Base-by-base conservation (phyloP, 2,888 invertebrate species). In the Pyrgus malvae region DNA sequence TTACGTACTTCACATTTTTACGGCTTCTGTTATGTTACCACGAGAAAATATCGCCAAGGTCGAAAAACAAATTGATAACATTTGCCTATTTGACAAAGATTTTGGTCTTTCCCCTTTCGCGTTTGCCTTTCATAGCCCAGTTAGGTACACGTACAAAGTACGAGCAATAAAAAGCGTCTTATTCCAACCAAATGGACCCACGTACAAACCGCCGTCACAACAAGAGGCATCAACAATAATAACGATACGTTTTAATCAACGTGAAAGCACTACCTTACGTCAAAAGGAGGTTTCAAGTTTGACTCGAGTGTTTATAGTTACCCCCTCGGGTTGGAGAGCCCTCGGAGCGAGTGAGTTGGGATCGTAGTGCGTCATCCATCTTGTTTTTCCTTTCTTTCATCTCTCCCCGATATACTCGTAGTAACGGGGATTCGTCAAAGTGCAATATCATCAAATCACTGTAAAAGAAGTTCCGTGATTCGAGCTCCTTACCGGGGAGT, bases 381-480 rank as follows among this genome's bases (percentile, higher is more conserved):
- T 83, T 83, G 79, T 80, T 80, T 79, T 75, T 72, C 68, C 74
- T 80, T 78, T 80, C 76, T 73, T 74, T 40, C 23, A 2, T 72
- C 68, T 64, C 67, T 50, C 55, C 69, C 66, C 65, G 69, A 70
- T 68, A 35, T n/a, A n/a, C n/a, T n/a, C 3, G 14, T 37, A 23
- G 37, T 19, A 27, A 69, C 65, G 66, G 63, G 69, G 74, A 76
- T 79, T 78, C 82, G 78, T 80, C 80, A 86, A 90, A 87, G 81
- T 89, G 90, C 90, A 90, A 83, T 82, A 86, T 90, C 89, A 90
- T 89, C 87, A 86, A 89, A 90, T 89, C 88, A 87, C 83, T 85
- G 86, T 79, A 78, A 84, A 86, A 85, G 87, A 86, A 88, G 83
- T 85, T 81, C 77, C 83, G 80, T 83, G 89, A 88, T 90, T 88